Conservation (phyloP, 1,140 invertebrate genomes). For the Achatina immaculata region DNA sequence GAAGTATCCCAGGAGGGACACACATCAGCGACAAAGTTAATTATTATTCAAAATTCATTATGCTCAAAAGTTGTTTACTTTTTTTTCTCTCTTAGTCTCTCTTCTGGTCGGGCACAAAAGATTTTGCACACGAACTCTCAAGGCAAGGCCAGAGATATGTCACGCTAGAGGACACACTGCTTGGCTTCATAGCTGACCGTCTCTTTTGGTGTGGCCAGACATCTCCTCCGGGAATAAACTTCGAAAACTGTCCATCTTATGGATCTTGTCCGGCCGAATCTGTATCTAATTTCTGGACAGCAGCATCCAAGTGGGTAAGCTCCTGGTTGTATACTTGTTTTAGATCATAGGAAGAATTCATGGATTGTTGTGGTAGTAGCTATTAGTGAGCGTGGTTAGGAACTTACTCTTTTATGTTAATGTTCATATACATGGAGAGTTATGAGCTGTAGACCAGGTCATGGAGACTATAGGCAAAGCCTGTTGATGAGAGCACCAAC, state of each 20-base stretch:
- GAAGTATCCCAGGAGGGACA: not conserved
- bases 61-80: not conserved
- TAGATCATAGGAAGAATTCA: too few species aligned
- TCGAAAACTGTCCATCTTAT: slow-evolving; percentile 38
- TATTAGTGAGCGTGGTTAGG: too few species aligned
- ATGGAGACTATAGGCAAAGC: too few species aligned
- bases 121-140: slow-evolving; percentile 47
- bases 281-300: slow-evolving; percentile 43
- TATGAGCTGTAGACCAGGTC: too few species aligned
- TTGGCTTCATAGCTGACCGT: slow-evolving; percentile 46
- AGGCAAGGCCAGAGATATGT: slow-evolving; percentile 41
- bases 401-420: too few species aligned
- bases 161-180: slow-evolving; percentile 50
- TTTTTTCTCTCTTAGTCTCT: not conserved
- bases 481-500: too few species aligned
- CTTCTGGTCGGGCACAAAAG: slow-evolving; percentile 49
- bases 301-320: slow-evolving; percentile 41
- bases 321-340: not conserved
- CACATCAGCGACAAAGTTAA: not conserved
- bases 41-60: not conserved
- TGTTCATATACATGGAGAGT: too few species aligned
- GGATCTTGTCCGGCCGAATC: slow-evolving; percentile 37
- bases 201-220: slow-evolving; percentile 47
- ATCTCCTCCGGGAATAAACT: slow-evolving; percentile 41
- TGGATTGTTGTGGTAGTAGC: too few species aligned